Percentiles rank a stretch among this genome's conserved stretches.
phyloP scores from a whole-genome alignment of 1,140 invertebrate genomes.

The Asobara japonica region DNA sequence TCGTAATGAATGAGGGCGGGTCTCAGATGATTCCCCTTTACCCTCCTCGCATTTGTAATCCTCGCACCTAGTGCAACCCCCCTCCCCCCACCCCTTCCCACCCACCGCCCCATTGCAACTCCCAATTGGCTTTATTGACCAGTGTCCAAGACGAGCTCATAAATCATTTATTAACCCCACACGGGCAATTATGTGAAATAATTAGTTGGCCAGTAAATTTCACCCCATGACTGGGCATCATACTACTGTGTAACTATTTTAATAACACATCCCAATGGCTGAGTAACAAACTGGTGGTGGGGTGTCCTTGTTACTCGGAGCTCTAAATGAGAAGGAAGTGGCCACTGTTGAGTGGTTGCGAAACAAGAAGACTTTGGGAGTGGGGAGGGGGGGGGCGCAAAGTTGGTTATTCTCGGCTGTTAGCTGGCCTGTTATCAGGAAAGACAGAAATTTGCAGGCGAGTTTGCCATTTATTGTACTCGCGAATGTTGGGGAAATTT shows the following conservation, averaged over 20 bases:
- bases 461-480: not conserved
- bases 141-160: not conserved
- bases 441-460: constrained; percentile 1
- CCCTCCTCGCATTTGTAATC: not conserved
- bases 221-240: not conserved
- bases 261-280: constrained; percentile 2
- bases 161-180: constrained; percentile 5
- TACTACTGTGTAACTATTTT: constrained; percentile 6
- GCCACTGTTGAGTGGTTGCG: not conserved
- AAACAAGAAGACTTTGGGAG: not conserved
- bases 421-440: not conserved
- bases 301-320: not conserved
- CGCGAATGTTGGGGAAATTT: not conserved
- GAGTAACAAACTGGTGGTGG: not conserved
- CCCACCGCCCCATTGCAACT: not conserved
- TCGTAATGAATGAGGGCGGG: not conserved
- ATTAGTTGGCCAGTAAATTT: not conserved
- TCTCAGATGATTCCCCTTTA: not conserved
- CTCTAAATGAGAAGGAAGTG: constrained; percentile 7
- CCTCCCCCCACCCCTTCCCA: no score
- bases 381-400: not conserved
- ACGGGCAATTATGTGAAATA: not conserved
- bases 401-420: not conserved
- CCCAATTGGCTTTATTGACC: not conserved
- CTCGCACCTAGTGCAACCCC: no score